Conservation (phyloP, 2,113 vertebrate species). For the Callaeas wilsoni region DNA sequence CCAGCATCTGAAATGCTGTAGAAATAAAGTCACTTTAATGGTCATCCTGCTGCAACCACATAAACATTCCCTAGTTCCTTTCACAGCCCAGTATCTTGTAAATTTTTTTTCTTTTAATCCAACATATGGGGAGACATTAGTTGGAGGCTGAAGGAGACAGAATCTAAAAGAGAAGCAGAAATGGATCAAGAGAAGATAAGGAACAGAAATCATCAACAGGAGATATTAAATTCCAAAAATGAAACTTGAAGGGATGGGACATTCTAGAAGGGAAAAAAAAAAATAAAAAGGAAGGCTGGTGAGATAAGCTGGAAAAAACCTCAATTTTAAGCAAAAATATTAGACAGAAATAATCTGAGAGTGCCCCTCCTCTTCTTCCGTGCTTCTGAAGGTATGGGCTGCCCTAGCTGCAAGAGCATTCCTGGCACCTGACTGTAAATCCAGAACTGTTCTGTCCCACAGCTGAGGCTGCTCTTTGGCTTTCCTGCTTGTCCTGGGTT, state of each 20-base stretch:
- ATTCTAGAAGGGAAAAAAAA: background rate
- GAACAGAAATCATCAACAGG: conserved; percentile 11
- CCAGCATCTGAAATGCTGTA: conserved; percentile 47
- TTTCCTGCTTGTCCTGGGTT: too few species aligned
- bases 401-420: background rate
- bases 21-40: conserved; percentile 61
- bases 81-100: background rate
- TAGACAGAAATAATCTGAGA: background rate
- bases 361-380: background rate
- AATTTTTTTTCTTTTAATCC: conserved; percentile 4
- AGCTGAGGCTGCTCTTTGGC: background rate
- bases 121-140: background rate
- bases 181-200: conserved; percentile 1
- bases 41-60: conserved; percentile 21
- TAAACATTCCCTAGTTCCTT: conserved; percentile 5
- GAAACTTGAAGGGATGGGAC: background rate
- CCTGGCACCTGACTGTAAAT: background rate
- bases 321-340: background rate
- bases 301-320: conserved; percentile 7
- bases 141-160: background rate
- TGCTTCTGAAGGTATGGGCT: background rate
- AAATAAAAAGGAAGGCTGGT: background rate
- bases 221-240: conserved; percentile 22
- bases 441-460: background rate
- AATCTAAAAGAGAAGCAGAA: conserved; percentile 3